Base-by-base conservation (phyloP, 2,113 vertebrate species). In the Mustelus asterias region DNA sequence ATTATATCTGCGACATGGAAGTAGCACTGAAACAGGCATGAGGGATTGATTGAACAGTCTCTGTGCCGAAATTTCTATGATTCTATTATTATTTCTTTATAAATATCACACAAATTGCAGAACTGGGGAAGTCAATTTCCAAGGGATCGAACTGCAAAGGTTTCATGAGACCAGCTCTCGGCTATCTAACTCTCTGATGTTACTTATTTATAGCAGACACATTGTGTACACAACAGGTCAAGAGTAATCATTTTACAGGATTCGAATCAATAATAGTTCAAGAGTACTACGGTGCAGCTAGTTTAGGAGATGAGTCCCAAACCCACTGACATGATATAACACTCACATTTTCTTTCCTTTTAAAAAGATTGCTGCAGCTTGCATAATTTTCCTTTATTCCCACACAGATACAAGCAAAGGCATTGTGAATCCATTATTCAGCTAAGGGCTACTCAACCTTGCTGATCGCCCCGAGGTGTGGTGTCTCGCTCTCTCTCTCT, bases 361-460 rank as follows among this genome's bases (percentile, higher is more conserved):
- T 37, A 93, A 60, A 90, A 90, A 93, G 18, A 65, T 65, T n/a
- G 89, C 16, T 8, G 29, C 88, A 90, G 11, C 58, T 90, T 60
- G 54, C 54, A 90, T 60, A 90, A 90, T 90, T 90, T 90, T 90
- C 54, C 88, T 33, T 60, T 90, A 26, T 60, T 90, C 48, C 85
- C 24, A 54, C 14, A 54, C 24, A 48, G 8, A 60, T 54, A 54
- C 48, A 54, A 54, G 48, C 48, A 54, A 2, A 54, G 48, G 48
- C 48, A 10, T 29, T 89, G 26, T 29, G 33, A 58, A 33, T 90
- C 88, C 16, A 90, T 90, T 90, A 60, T 58, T 60, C 88, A 33
- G 26, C 26, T 60, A 6, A 90, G 88, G 58, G 48, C 48, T 16
- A 90, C 48, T 54, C 48, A 54, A 54, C 48, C 48, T 54, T 54